A percentile compares a stretch with the other conserved stretches of the same genome.
Conservation (phyloP, 2,797 vertebrate genomes). For the Valencia hispanica region DNA sequence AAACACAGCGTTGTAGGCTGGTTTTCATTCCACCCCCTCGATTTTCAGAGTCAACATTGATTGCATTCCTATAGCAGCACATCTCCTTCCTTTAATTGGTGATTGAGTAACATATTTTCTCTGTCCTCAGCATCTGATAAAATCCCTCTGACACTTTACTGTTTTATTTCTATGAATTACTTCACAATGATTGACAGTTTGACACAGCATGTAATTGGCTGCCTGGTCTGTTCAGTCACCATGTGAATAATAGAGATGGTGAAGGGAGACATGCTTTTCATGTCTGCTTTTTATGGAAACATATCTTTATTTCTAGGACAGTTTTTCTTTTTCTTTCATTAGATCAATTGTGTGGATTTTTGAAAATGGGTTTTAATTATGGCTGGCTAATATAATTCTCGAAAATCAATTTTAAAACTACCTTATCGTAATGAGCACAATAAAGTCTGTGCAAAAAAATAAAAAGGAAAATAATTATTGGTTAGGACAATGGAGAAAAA, state of each 20-base stretch:
- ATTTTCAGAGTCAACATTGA: constrained; percentile 44
- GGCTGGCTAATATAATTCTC: constrained; percentile 7
- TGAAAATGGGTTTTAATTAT: constrained; percentile 4
- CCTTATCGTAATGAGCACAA: background rate
- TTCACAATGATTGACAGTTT: constrained; percentile 69
- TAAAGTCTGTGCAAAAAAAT: background rate
- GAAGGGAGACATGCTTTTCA: constrained; percentile 48
- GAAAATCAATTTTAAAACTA: background rate
- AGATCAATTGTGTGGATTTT: constrained; percentile 15
- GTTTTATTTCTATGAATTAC: constrained; percentile 69
- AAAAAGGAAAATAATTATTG: background rate
- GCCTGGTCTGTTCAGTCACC: constrained; percentile 60
- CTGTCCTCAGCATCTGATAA: constrained; percentile 60
- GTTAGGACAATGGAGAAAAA: background rate
- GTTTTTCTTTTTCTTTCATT: constrained; percentile 45
- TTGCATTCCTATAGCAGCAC: constrained; percentile 44
- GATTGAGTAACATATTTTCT: constrained; percentile 56
- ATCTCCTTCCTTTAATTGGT: constrained; percentile 55
- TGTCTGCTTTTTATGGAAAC: constrained; percentile 57
- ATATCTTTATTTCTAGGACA: constrained; percentile 45
- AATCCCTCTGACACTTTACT: constrained; percentile 65
- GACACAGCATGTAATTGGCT: constrained; percentile 67
- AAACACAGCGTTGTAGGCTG: background rate
- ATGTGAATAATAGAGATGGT: constrained; percentile 66
- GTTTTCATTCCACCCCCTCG: constrained; percentile 23